Base-by-base conservation (phyloP, 2,113 vertebrate genomes). In the Lanius ludovicianus region DNA sequence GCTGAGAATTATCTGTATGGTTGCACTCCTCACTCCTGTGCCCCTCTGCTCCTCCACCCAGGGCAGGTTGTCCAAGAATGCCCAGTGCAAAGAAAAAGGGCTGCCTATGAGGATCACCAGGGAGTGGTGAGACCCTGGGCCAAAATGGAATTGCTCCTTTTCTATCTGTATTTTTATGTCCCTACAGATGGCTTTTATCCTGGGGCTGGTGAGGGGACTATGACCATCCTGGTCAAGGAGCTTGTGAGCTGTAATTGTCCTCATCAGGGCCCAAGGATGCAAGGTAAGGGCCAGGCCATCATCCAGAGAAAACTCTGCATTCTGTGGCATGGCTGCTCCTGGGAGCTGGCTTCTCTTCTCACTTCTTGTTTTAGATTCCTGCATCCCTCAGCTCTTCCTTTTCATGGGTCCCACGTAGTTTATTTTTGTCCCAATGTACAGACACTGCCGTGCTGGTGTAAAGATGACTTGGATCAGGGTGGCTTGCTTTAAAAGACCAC, bases 381-480 rank as follows among this genome's bases (percentile, higher is more conserved):
- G 17, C 52, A 86, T 87, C 76, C 56, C 19, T 90, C 89, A 91
- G 78, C 42, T 74, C 85, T 84, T 84, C 81, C 74, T 85, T 93
- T 89, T 55, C 70, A 63, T 11, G 1, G 74, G 93, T 94, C 90
- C 90, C 90, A 92, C 82, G 0, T 86, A 77, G 52, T 97, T 93
- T 94, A 94, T 95, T 97, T 96, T 73, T 89, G 84, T 94, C 46
- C 71, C 67, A n/a, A 44, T 74, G 91, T 89, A 63, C 74, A 96
- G 78, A 93, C 52, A 77, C 84, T 93, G 59, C 80, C 85, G 80
- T 28, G 47, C 9, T 80, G 41, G 55, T 96, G 68, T 85, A 74
- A 96, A 96, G 67, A 80, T 1, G 1, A 52, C 62, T 95, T 89
- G 63, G 74, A 83, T 83, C 39, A 42, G 41, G 9, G 13, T 59